Base-by-base conservation (phyloP, 1,140 invertebrate species). In the Drosophila miranda region DNA sequence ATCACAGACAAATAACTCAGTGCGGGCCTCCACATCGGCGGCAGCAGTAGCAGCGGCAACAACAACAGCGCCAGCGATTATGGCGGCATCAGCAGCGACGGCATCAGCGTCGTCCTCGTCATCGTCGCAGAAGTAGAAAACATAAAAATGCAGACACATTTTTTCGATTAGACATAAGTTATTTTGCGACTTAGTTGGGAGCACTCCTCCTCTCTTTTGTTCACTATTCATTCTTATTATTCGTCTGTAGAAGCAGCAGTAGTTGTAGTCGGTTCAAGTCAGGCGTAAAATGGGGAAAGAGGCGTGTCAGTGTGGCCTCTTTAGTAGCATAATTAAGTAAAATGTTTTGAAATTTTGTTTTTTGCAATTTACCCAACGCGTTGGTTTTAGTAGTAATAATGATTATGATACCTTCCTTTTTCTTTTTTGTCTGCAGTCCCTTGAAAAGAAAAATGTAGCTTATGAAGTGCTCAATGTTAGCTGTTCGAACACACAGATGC, bases 401-500 rank as follows among this genome's bases (percentile, higher is more conserved):
- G 50, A 66, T 71, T 9, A 38, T 38, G 34, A 38, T 13, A 38
- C 3, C 34, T 3, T 84, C 50, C 55, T 71, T 75, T 51, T 66
- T 76, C 16, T 79, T 69, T 71, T 46, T 52, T 71, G 64, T 49
- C 61, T 56, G 62, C 49, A 56, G 66, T n/a, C 50, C 48, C 60
- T 66, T 50, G 57, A 74, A 49, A 67, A 71, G 75, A 52, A 48
- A 68, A 70, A 70, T 68, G 0, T 58, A 63, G 19, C 49, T 66
- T 64, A 71, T 59, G 51, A 86, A 84, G 86, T 84, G 81, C 81
- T 84, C 81, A 86, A 86, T 84, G 81, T 75, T 75, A 75, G 44
- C 66, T 74, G 63, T 72, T 75, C 51, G 34, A 58, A 60, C 30
- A 55, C 57, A 77, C 56, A 44, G 46, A 56, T 16, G 51, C 16